Evolutionary conservation across 2,797 vertebrate genomes (phyloP).

Genomic region (Microcaecilia unicolor): DNA sequence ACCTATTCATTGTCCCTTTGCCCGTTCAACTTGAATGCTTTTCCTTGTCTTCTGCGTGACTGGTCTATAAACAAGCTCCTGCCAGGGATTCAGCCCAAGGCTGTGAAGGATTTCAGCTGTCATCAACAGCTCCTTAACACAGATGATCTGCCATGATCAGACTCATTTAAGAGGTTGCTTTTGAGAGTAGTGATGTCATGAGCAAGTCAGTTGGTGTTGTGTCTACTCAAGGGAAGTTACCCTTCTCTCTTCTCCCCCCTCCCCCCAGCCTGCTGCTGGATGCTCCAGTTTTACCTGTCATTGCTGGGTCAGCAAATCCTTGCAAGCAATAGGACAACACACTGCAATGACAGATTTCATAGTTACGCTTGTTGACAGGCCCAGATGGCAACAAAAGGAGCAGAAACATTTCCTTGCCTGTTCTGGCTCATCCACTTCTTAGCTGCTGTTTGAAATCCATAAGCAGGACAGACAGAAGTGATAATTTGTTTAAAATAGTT

Average conservation of each 20-base stretch:
- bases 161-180: background rate
- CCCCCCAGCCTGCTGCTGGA: constrained; percentile 13
- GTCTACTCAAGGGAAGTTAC: constrained; percentile 4
- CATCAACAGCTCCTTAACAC: background rate
- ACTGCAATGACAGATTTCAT: background rate
- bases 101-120: background rate
- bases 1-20: no score
- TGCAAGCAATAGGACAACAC: background rate
- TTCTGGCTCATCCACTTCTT: no score
- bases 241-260: no score
- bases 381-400: background rate
- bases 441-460: no score
- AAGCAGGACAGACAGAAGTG: no score
- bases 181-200: background rate
- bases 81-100: background rate
- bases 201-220: constrained; percentile 4
- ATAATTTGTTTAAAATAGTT: no score
- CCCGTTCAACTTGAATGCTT: no score
- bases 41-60: background rate
- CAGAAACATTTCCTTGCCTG: background rate
- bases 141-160: background rate
- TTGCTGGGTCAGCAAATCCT: background rate
- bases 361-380: background rate
- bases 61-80: background rate
- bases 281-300: constrained; percentile 3